Evolutionary conservation across 1,140 invertebrate genomes (phyloP).

Genomic region (Danaus melanippus): DNA sequence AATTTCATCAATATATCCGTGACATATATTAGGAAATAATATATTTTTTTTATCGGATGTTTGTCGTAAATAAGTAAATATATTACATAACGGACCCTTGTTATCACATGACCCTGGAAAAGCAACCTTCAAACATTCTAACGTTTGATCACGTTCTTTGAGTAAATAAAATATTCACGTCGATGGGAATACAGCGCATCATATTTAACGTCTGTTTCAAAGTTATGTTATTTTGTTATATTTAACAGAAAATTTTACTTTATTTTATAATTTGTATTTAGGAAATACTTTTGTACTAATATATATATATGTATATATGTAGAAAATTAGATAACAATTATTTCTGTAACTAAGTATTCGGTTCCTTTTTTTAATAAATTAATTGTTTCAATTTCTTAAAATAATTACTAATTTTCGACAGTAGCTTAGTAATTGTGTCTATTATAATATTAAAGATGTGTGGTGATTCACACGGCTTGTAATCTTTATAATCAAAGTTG

Average conservation of each 20-base stretch:
- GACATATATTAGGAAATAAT: background rate
- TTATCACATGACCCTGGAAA: slow-evolving; percentile 37
- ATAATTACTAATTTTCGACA: background rate
- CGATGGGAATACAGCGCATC: background rate
- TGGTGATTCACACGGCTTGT: slow-evolving; percentile 62
- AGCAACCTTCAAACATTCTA: slow-evolving; percentile 43
- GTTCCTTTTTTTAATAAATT: too few relatives aligned
- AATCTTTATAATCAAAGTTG: slow-evolving; percentile 69
- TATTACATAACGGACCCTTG: slow-evolving; percentile 34
- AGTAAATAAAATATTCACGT: slow-evolving; percentile 20
- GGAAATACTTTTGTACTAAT: too few relatives aligned
- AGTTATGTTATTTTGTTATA: too few relatives aligned
- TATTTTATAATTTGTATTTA: too few relatives aligned
- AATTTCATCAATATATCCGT: background rate
- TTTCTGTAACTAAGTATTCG: too few relatives aligned
- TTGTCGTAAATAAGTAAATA: slow-evolving; percentile 9
- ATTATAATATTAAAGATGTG: slow-evolving; percentile 43
- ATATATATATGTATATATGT: too few relatives aligned
- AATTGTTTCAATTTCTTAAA: background rate
- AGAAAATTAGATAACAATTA: too few relatives aligned
- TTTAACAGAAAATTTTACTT: too few relatives aligned
- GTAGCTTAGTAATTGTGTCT: slow-evolving; percentile 1
- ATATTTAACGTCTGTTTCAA: too few relatives aligned
- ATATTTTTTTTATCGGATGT: background rate
- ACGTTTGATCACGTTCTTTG: slow-evolving; percentile 24